Evolutionary conservation across 2,797 vertebrate genomes (phyloP), one percentile per base, ranked within the genome.

Genomic region (Ambastaia sidthimunki): DNA sequence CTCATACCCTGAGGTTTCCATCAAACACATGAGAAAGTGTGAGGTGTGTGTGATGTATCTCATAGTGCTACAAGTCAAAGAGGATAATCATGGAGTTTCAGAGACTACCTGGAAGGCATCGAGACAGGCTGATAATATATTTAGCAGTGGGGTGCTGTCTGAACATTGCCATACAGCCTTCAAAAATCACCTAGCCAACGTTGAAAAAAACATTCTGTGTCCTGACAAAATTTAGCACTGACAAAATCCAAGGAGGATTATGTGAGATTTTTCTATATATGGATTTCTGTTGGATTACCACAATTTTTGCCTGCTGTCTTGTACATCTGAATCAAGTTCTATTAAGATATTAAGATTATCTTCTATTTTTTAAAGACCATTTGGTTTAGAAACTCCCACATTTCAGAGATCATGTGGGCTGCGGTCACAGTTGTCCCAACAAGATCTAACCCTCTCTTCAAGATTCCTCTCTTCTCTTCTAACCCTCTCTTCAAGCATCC

Each of bases 21-120:
- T 59, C 65, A 19, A 57, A 69, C 65, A 60, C 37, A 68, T 77
- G 41, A 44, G 41, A 44, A 44, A 11, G 41, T 44, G 41, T 44
- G 9, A 44, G 41, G 41, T 44, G 74, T 82, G 60, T 82, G 50
- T 63, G 41, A 71, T 74, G 47, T 62, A 74, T 80, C 74, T 83
- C 69, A 80, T 69, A 74, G 74, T 71, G 82, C 9, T 74, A 65
- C 72, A 68, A 84, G 76, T 80, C 83, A 82, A 59, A 59, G 75
- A 37, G 37, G 18, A 69, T 77, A 77, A 77, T 77, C 75, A 60
- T 77, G 75, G 28, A 28, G 28, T 77, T 77, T 76, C 48, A 66
- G 55, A 70, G 76, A 60, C 23, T 62, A 62, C 55, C 69, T 78
- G 54, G 52, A 48, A 48, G 67, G 67, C 48, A 70, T 50, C 31